Evolutionary conservation across 2,888 invertebrate species (phyloP).

Genomic region (Synergus umbraculus): DNA sequence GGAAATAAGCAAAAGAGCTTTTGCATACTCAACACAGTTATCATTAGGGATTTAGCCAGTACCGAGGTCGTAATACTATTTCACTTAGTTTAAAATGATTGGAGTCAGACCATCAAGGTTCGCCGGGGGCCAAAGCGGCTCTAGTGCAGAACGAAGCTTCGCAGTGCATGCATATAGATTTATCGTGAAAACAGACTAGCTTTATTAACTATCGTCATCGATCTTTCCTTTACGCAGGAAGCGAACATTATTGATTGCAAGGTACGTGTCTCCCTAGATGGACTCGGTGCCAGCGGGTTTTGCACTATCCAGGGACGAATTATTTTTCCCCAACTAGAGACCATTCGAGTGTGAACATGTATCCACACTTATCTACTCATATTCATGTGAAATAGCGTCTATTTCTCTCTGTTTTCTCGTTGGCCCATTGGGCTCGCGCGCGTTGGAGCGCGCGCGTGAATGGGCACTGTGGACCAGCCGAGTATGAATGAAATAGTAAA

Average conservation of each 20-base stretch:
- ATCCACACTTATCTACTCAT: background rate
- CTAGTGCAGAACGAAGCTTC: background rate
- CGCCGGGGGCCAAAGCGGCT: background rate
- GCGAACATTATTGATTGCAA: constrained; percentile 55
- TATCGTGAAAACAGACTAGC: background rate
- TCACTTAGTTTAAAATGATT: background rate
- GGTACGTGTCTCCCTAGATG: constrained; percentile 55
- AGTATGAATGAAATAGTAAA: constrained; percentile 74
- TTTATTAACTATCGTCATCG: constrained; percentile 16
- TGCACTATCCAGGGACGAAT: constrained; percentile 55
- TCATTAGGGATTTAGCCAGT: too few species aligned
- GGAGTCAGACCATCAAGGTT: background rate
- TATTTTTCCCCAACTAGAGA: constrained; percentile 48
- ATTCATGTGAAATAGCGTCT: constrained; percentile 42
- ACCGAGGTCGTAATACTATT: too few species aligned
- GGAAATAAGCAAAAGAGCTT: too few species aligned
- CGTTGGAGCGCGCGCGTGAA: constrained; percentile 66
- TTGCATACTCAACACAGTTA: too few species aligned
- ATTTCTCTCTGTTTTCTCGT: constrained; percentile 48
- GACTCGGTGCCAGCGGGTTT: constrained; percentile 51
- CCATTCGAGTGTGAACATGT: constrained; percentile 38
- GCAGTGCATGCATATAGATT: background rate
- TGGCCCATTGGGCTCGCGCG: constrained; percentile 58
- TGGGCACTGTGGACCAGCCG: constrained; percentile 68
- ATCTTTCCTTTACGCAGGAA: constrained; percentile 52